Conservation (phyloP, 2,797 vertebrate genomes). For the Monodelphis domestica region DNA sequence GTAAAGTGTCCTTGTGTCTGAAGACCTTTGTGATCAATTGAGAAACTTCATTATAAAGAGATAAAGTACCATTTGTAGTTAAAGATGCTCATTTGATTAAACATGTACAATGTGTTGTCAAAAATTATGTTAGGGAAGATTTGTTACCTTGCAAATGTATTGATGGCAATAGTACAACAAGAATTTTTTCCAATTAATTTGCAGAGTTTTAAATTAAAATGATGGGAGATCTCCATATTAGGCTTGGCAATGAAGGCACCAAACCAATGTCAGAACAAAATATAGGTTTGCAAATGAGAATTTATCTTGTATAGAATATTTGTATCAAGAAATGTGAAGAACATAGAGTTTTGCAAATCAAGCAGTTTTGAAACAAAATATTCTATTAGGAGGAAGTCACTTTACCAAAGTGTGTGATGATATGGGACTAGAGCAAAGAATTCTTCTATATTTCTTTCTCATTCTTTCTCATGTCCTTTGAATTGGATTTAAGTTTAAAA, state of each 20-base stretch:
- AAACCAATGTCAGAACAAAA: not conserved
- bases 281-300: not conserved
- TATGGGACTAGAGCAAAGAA: not conserved
- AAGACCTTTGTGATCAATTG: not conserved
- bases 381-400: not conserved
- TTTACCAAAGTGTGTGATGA: not conserved
- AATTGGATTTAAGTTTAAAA: not conserved
- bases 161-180: not conserved
- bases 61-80: not conserved
- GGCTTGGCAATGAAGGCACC: not conserved
- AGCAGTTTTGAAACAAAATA: not conserved
- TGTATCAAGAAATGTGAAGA: not conserved
- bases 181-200: not conserved
- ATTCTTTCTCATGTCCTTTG: not conserved
- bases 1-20: not conserved
- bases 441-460: not conserved
- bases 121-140: not conserved
- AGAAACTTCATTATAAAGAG: not conserved
- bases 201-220: not conserved
- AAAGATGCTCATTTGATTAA: not conserved
- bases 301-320: not conserved
- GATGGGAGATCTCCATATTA: not conserved
- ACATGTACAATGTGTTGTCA: not conserved
- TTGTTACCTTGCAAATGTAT: not conserved
- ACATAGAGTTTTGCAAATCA: not conserved